These are phyloP conservation scores for Pteronotus mesoamericanus DNA, from an alignment of 2,797 vertebrate genomes.

Conservation along the genomic window DNA sequence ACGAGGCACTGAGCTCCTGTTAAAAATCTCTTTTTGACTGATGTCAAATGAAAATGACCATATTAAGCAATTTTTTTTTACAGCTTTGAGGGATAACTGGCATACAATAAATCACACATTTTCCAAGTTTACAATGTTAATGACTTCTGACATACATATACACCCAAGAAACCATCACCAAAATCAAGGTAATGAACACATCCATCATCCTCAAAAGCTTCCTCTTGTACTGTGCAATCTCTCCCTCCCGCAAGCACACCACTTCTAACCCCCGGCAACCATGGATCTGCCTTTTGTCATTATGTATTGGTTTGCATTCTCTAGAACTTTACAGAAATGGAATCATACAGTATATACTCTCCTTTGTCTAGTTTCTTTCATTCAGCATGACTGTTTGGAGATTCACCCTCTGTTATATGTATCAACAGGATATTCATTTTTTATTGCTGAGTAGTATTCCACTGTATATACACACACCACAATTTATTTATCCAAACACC, in stretches of 20 bases:
- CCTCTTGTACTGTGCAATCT: not conserved
- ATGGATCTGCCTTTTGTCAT: conserved; percentile 11
- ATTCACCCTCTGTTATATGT: not conserved
- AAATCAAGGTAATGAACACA: conserved; percentile 35
- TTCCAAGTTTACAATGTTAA: conserved; percentile 37
- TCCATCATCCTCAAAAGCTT: not conserved
- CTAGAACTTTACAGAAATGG: conserved; percentile 32
- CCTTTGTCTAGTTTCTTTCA: conserved; percentile 6
- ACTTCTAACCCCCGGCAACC: not conserved
- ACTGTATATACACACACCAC: not conserved
- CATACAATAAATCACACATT: not conserved
- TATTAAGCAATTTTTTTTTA: conserved; percentile 3
- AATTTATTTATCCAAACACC: not conserved
- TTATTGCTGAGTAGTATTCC: not conserved
- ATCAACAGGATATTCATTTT: not conserved
- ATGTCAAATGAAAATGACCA: conserved; percentile 39
- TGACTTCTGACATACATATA: conserved; percentile 49
- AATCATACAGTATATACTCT: not conserved
- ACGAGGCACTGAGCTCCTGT: not conserved
- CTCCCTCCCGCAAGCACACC: not conserved
- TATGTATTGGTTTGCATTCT: not conserved
- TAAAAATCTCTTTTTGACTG: not conserved
- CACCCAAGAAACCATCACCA: conserved; percentile 17
- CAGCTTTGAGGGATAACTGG: conserved; percentile 35
- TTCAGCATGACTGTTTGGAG: conserved; percentile 5